Base-by-base conservation (phyloP, 1,140 invertebrate species). In the Lasioglossum albipes region DNA sequence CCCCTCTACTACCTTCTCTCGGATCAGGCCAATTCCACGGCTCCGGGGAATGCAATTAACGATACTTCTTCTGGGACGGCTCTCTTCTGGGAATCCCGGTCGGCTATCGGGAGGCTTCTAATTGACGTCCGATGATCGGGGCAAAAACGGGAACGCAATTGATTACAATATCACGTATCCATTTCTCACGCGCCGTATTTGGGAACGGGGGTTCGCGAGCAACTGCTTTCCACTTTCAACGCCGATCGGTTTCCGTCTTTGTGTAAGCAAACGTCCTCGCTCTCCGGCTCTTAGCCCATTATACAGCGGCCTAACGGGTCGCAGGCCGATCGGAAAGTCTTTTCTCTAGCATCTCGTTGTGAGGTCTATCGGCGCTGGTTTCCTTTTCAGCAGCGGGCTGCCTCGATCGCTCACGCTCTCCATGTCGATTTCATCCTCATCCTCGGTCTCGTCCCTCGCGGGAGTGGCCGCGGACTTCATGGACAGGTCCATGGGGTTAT, bases 321-420 rank as follows among this genome's bases (percentile, higher is more conserved):
- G 16, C 0, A 6, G 20, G n/a, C n/a, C 57, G 57, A 36, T 5
- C 45, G 9, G 45, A 22, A 45, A 5, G 59, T 36, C 12, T 10
- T 20, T 13, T 2, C 6, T 65, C 87, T 90, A 94, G 78, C 90
- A 88, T 79, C 91, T 94, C 45, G 93, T 94, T 13, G 95, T 96
- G 42, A 96, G 90, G 91, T 96, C 96, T 27, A 96, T 92, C 20
- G 96, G 96, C 78, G 95, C 94, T 65, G 94, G 91, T 74, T 94
- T 92, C 94, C 92, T 88, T 94, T 95, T 75, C 94, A 94, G 91
- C 20, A 92, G 93, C 79, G 90, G 91, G 9, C 91, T 92, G 16
- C 95, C 92, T 59, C 94, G 94, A 72, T 95, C 95, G 81, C 94
- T 95, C 76, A 92, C 94, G 27, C 94, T 95, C 9, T 94, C 95